These are phyloP conservation scores for Argynnis bischoffii DNA, from an alignment of 2,888 invertebrate genomes.

Conservation along the genomic window DNA sequence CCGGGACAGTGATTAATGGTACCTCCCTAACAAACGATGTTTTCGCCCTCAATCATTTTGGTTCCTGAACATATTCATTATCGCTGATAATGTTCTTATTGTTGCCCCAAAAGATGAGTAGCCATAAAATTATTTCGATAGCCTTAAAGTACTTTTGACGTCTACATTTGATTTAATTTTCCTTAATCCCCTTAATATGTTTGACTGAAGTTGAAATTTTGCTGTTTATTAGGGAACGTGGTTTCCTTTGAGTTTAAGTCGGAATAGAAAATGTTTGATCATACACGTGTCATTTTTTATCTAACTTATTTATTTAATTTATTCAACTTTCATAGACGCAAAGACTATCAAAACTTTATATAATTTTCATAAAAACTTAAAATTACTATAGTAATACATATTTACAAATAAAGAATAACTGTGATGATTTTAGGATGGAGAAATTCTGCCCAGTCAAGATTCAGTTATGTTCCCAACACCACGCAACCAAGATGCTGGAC, in stretches of 20 bases:
- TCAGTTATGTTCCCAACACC: constrained; percentile 70
- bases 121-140: constrained; percentile 32
- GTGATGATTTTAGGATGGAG: constrained; percentile 60
- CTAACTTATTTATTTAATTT: too few relatives aligned
- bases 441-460: constrained; percentile 70
- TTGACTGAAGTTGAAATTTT: too few relatives aligned
- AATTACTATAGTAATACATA: neutral
- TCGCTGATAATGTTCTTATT: constrained; percentile 43
- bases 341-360: too few relatives aligned
- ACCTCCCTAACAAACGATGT: constrained; percentile 45
- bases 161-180: constrained; percentile 13
- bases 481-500: constrained; percentile 56
- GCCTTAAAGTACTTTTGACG: constrained; percentile 12
- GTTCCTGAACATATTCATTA: constrained; percentile 57
- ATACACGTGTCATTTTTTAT: too few relatives aligned
- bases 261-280: too few relatives aligned
- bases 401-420: constrained; percentile 17
- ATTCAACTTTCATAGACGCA: too few relatives aligned
- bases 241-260: too few relatives aligned
- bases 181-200: neutral
- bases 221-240: neutral
- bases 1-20: constrained; percentile 53
- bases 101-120: constrained; percentile 35
- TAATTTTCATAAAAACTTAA: too few relatives aligned
- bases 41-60: constrained; percentile 51